Evolutionary conservation across 2,113 vertebrate species (phyloP).

Genomic region (Pygoscelis adeliae): DNA sequence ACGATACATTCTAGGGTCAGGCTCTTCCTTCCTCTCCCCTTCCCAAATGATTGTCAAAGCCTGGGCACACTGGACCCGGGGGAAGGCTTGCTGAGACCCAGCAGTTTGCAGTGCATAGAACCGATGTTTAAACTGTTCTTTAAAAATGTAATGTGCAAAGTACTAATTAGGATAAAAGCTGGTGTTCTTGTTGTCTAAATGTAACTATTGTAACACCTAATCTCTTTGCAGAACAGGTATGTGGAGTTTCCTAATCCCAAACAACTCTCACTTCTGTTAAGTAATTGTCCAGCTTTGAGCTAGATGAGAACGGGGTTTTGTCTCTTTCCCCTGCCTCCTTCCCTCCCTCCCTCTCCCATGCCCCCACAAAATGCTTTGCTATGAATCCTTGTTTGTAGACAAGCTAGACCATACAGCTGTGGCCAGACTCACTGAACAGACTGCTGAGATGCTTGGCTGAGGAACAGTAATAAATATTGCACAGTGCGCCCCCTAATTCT

Average conservation of each 20-base stretch:
- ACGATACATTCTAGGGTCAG: neutral
- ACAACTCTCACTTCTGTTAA: neutral
- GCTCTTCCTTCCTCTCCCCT: neutral
- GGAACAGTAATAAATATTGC: neutral
- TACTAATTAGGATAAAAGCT: neutral
- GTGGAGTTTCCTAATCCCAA: neutral
- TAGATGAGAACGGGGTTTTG: constrained; percentile 12
- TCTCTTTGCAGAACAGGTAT: neutral
- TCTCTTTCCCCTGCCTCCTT: neutral
- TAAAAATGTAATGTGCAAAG: neutral
- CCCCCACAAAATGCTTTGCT: constrained; percentile 11
- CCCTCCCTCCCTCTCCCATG: neutral
- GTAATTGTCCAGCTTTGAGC: neutral
- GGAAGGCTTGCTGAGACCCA: neutral
- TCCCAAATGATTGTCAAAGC: neutral
- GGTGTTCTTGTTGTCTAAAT: neutral
- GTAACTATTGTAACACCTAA: neutral
- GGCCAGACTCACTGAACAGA: neutral
- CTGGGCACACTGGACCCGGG: neutral
- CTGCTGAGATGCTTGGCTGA: neutral
- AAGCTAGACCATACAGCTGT: neutral
- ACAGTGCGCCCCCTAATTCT: neutral
- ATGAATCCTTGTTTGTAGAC: neutral
- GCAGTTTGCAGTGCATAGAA: neutral
- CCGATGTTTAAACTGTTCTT: neutral